phyloP scores from a whole-genome alignment of 2,797 vertebrate species.

The Glyptemys insculpta region DNA sequence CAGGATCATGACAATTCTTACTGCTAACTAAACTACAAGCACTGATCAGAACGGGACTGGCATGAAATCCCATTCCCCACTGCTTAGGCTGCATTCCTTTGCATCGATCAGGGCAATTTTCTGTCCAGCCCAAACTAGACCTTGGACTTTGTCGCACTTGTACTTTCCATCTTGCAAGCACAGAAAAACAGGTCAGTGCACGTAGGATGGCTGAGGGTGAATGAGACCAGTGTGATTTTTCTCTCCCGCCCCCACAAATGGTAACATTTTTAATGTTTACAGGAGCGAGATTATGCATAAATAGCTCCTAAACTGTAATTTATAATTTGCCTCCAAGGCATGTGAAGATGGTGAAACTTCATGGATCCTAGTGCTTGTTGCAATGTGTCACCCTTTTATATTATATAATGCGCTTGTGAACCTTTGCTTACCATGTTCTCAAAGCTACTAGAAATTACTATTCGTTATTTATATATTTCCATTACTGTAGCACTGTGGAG shows the following conservation, averaged over 20 bases:
- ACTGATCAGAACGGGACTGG: neutral
- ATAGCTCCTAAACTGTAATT: neutral
- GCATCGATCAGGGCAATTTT: neutral
- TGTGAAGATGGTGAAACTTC: neutral
- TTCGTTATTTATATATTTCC: neutral
- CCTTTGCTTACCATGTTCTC: neutral
- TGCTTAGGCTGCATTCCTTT: neutral
- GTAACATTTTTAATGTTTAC: neutral
- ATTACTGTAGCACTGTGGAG: neutral
- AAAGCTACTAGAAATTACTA: neutral
- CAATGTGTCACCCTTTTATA: neutral
- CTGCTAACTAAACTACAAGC: neutral
- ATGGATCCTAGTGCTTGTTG: rapidly evolving
- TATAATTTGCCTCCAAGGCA: neutral
- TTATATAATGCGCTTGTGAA: neutral
- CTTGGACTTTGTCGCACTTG: neutral
- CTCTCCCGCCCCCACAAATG: neutral
- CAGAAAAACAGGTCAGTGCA: neutral
- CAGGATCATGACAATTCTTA: neutral
- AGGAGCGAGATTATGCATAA: neutral
- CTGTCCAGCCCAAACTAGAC: neutral
- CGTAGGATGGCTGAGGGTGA: neutral
- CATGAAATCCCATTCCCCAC: neutral
- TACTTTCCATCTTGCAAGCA: neutral
- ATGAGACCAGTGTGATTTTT: neutral